Conservation (phyloP, 2,888 invertebrate species). For the Petrolisthes manimaculis region DNA sequence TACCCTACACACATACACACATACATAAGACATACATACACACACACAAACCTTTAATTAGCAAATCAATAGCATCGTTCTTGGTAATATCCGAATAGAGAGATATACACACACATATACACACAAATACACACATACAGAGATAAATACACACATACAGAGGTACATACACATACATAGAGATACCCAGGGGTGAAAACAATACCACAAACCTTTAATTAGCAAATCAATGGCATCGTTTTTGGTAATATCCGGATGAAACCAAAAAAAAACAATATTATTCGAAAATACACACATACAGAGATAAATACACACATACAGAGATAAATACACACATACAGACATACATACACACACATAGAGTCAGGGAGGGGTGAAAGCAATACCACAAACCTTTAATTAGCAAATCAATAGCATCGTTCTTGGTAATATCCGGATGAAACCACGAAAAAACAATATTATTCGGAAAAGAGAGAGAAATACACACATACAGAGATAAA, state of each 20-base stretch:
- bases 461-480: conserved; percentile 78
- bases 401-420: conserved; percentile 94
- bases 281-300: conserved; percentile 57
- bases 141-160: conserved; percentile 50
- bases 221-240: conserved; percentile 96
- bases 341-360: background rate
- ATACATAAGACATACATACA: background rate
- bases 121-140: background rate
- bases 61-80: too few species aligned
- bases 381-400: conserved; percentile 79
- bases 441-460: conserved; percentile 98
- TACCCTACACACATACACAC: too few species aligned
- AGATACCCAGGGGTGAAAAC: background rate
- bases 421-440: conserved; percentile 95
- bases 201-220: conserved; percentile 79
- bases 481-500: conserved; percentile 49
- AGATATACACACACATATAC: too few species aligned
- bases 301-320: background rate
- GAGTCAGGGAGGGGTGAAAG: too few species aligned
- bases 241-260: conserved; percentile 95
- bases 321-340: background rate
- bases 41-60: background rate
- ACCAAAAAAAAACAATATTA: conserved; percentile 96
- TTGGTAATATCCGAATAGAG: too few species aligned
- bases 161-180: background rate